Conservation (phyloP, 1,140 invertebrate genomes). For the Tetraneura akinire region DNA sequence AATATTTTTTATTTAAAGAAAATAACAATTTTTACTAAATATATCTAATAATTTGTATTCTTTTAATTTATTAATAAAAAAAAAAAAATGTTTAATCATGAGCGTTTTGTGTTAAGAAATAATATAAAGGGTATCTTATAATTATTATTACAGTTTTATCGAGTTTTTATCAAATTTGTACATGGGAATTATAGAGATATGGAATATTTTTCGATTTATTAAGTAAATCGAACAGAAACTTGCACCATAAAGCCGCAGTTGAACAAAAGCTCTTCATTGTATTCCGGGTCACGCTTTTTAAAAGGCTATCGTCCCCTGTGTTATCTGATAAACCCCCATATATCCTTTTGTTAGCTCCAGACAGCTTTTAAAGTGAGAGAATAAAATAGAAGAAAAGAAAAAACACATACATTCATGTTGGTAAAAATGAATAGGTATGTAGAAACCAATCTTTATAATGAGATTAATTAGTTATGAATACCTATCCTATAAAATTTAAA, state of each 20-base stretch:
- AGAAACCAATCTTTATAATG: not conserved
- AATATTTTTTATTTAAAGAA: no score
- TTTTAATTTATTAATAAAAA: no score
- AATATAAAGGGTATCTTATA: no score
- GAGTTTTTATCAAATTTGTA: conserved; percentile 12
- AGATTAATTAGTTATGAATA: conserved; percentile 39
- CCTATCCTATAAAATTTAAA: not conserved
- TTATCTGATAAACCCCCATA: conserved; percentile 50
- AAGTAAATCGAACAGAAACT: conserved; percentile 50
- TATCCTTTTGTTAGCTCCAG: conserved; percentile 43
- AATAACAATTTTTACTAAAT: no score
- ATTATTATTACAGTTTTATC: not conserved
- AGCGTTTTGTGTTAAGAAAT: no score
- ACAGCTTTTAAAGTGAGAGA: conserved; percentile 49
- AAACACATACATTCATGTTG: conserved; percentile 16
- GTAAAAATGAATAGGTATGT: not conserved
- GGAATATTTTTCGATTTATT: conserved; percentile 25
- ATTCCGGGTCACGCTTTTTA: conserved; percentile 47
- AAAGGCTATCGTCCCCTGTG: conserved; percentile 46
- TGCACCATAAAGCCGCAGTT: conserved; percentile 44
- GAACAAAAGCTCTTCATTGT: conserved; percentile 49
- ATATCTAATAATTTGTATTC: no score
- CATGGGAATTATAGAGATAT: not conserved
- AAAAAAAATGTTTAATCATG: no score
- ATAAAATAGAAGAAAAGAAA: conserved; percentile 28